A percentile compares a stretch with the other conserved stretches of the same genome.
Conservation (phyloP, 2,797 vertebrate genomes). For the Gastrophryne carolinensis region DNA sequence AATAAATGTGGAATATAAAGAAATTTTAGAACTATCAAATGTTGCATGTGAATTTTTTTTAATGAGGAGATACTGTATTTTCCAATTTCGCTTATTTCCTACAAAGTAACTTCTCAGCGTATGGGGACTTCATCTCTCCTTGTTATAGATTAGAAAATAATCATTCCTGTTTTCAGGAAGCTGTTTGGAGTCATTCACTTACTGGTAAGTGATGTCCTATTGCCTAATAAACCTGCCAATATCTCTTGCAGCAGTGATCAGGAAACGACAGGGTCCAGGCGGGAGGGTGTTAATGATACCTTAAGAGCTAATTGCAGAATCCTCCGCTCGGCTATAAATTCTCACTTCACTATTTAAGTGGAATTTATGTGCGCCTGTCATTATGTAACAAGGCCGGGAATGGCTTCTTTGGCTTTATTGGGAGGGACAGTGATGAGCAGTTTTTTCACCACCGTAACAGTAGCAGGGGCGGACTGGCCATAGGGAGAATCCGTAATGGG, state of each 20-base stretch:
- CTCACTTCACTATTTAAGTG: conserved; percentile 7
- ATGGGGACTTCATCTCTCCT: too few species aligned
- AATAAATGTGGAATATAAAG: too few species aligned
- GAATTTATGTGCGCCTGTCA: neutral
- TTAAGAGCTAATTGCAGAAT: conserved; percentile 1
- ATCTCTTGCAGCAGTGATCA: neutral
- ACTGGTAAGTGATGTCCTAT: neutral
- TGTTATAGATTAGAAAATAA: too few species aligned
- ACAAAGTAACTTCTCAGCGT: too few species aligned
- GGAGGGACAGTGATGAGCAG: too few species aligned
- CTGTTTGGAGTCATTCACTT: neutral
- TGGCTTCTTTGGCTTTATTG: neutral
- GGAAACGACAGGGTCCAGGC: neutral
- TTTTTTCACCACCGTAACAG: too few species aligned
- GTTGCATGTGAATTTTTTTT: too few species aligned
- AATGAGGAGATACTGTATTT: too few species aligned
- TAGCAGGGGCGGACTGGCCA: too few species aligned
- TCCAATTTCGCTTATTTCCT: too few species aligned
- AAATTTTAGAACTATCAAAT: too few species aligned
- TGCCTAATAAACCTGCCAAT: conserved; percentile 15
- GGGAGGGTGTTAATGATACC: neutral
- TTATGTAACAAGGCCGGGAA: neutral
- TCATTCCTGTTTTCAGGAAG: neutral
- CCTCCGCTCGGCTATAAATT: neutral
- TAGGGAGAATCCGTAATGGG: too few species aligned